A percentile compares a stretch with the other conserved stretches of the same genome.
phyloP scores from a whole-genome alignment of 2,888 invertebrate genomes.

The Ethmia dodecea region DNA sequence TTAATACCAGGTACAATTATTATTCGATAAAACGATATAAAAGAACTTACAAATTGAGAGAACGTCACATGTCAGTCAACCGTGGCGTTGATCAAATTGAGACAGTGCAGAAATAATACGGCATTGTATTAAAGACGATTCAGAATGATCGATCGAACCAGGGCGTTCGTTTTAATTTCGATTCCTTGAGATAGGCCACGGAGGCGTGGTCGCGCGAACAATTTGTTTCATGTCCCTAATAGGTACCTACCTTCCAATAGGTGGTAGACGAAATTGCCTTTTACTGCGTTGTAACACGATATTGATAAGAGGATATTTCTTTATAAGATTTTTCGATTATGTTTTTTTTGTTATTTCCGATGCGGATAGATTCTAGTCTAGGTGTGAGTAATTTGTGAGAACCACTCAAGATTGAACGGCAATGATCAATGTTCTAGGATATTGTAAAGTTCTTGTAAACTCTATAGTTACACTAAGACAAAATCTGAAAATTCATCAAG shows the following conservation, averaged over 20 bases:
- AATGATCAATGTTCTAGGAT: too few species aligned
- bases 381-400: too few species aligned
- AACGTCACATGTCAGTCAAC: constrained; percentile 54
- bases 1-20: too few species aligned
- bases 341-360: too few species aligned
- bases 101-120: constrained; percentile 67
- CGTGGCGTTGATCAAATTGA: constrained; percentile 57
- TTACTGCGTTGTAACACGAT: too few species aligned
- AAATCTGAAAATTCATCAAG: too few species aligned
- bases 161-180: constrained; percentile 75
- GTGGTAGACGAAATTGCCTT: constrained; percentile 22
- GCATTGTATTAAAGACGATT: constrained; percentile 69
- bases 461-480: too few species aligned
- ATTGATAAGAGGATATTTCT: too few species aligned
- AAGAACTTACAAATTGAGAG: constrained; percentile 40
- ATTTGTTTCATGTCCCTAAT: constrained; percentile 72
- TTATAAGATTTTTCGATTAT: too few species aligned
- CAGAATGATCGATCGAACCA: constrained; percentile 71
- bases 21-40: constrained; percentile 34
- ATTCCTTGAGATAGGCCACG: constrained; percentile 60
- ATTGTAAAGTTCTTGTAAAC: too few species aligned
- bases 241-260: constrained; percentile 26
- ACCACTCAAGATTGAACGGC: too few species aligned
- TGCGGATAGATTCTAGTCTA: too few species aligned
- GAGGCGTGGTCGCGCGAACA: constrained; percentile 68